Evolutionary conservation across 1,140 invertebrate species (phyloP).

Genomic region (Calliopsis andreniformis): DNA sequence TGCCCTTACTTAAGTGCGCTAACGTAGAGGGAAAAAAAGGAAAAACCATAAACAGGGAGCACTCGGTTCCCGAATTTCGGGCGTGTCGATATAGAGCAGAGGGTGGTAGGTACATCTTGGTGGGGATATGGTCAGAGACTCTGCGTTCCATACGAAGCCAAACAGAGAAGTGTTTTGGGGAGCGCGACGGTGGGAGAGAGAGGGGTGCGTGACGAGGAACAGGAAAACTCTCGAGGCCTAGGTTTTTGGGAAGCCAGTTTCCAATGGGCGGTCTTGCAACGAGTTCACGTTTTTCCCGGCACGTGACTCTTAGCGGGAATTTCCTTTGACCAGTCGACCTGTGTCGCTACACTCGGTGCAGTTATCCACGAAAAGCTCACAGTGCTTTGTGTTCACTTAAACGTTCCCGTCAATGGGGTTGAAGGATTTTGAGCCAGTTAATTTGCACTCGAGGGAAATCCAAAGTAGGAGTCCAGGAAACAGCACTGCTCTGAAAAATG

Average conservation of each 20-base stretch:
- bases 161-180: not conserved
- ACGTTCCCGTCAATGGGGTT: not conserved
- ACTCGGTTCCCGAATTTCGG: constrained; percentile 43
- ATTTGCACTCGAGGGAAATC: not conserved
- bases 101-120: constrained; percentile 24
- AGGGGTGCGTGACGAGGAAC: not conserved
- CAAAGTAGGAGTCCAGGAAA: not conserved
- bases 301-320: not conserved
- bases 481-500: not conserved
- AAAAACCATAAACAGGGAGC: not conserved
- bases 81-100: constrained; percentile 55
- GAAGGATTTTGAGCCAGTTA: not conserved
- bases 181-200: not conserved
- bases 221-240: constrained; percentile 34
- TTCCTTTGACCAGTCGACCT: not conserved
- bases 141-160: constrained; percentile 2
- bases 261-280: constrained; percentile 50
- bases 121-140: constrained; percentile 51
- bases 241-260: constrained; percentile 54
- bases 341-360: not conserved
- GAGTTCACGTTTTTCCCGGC: constrained; percentile 34
- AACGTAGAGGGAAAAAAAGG: not conserved
- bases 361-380: not conserved
- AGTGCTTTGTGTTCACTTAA: no score
- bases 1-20: no score